Base-by-base conservation (phyloP, 2,113 vertebrate genomes). In the Ammodytes marinus region DNA sequence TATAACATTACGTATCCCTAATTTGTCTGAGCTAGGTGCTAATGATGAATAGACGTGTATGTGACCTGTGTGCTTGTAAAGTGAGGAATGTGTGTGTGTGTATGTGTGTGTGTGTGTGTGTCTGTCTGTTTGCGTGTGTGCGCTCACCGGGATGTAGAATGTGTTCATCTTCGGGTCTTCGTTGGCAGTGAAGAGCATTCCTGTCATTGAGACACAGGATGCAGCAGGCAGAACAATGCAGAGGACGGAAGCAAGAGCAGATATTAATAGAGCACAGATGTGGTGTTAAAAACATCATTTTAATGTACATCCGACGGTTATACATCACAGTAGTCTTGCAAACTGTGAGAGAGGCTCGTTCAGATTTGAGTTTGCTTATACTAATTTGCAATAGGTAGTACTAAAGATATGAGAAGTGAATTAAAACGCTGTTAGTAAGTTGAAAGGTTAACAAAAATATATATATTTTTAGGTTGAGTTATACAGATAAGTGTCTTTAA, bases 161-260 rank as follows among this genome's bases (percentile, higher is more conserved):
- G 98, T 98, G 91, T 95, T 98, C 97, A 99, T 99, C 95, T 99
- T 99, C 60, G 98, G 97, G 46, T 96, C 95, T 94, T 99, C 98
- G n/a, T 96, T 99, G 87, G 97, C 98, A 35, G 97, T 98, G 82
- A 99, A 97, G 4, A 99, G 93, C 97, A 99, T 98, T 90, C 98
- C 98, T 99, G 86, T 60, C 86, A 46, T 94, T 19, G n/a, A 58
- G 9, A 85, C 53, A 72, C 7, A 40, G 3, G 64, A 58, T 58
- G 50, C 2, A 60, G 50, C 2, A 60, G 49, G 46, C 4, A 60
- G 37, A 58, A 71, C 39, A 50, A 42, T 19, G 8, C 45, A 27
- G 39, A 86, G 45, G 49, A 43, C 1, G 37, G 45, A 60, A 53
- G 12, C 4, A 15, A 27, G 57, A 4, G 1, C 0, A 14, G 47